Evolutionary conservation across 2,113 vertebrate species (phyloP), one percentile per base, ranked within the genome.

Genomic region (Turnix velox): DNA sequence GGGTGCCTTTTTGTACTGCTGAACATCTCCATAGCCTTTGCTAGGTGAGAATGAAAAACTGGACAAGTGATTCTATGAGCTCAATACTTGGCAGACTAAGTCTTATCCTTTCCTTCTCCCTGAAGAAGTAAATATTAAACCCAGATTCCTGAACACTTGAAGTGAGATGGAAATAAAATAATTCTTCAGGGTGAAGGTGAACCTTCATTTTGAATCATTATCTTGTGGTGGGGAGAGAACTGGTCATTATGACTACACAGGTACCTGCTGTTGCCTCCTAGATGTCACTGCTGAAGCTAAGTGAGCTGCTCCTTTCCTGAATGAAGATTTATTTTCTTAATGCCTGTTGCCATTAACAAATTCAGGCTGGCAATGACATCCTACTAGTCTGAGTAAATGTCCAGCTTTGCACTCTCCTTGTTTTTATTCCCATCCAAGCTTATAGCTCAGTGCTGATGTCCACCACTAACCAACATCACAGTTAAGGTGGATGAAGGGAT

Each of bases 301-400:
- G 81, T 31, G 39, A 73, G 73, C 59, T 83, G 8, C 1, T 89
- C 62, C 59, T 66, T 92, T 74, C 37, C n/a, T 54, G 51, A 42
- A 54, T 79, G 19, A 83, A 94, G 78, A 89, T 96, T 93, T 92
- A 62, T 59, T 91, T 83, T 18, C 51, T 85, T 87, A 73, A 90
- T 80, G 84, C 51, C 67, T 82, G 67, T 55, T 95, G 78, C 85
- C 84, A 87, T 85, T 91, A 89, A 79, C 87, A 85, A 92, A 94
- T 85, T 94, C 89, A 89, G 65, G 27, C 72, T 89, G 59, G 66
- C 81, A 92, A 87, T 91, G 89, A 73, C 91, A 92, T 71, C 87
- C 58, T 79, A 35, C 91, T 69, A 49, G 46, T 91, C 84, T 66
- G 31, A 93, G 85, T 35, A 83, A 80, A 86, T 67, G 66, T 25